Percentiles rank a stretch among this genome's conserved stretches.
Conservation (phyloP, 1,140 invertebrate species). For the Lasaia peninsularis region DNA sequence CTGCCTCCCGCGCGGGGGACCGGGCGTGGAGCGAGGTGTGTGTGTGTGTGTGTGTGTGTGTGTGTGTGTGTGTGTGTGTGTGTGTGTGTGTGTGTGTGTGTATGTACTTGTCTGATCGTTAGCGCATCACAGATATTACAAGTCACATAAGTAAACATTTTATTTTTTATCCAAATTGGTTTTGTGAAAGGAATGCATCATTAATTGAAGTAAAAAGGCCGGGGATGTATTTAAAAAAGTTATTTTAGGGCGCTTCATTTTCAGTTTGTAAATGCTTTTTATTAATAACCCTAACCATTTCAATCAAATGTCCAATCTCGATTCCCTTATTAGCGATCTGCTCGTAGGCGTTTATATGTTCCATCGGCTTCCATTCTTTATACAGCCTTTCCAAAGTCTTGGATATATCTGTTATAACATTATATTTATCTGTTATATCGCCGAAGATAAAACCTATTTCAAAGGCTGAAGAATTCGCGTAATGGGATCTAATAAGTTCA, state of each 20-base stretch:
- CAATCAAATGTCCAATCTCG: constrained; percentile 44
- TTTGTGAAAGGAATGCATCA: too few species aligned
- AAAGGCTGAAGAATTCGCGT: constrained; percentile 43
- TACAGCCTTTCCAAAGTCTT: constrained; percentile 40
- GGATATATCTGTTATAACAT: constrained; percentile 42
- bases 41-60: too few species aligned
- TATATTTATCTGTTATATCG: constrained; percentile 47
- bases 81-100: too few species aligned
- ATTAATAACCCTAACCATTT: constrained; percentile 29
- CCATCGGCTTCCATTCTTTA: constrained; percentile 48
- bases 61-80: too few species aligned
- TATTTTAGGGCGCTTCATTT: neutral
- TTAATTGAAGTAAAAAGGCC: too few species aligned
- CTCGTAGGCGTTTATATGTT: constrained; percentile 61
- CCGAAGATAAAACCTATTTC: constrained; percentile 56
- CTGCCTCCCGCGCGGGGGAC: too few species aligned
- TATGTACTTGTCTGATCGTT: too few species aligned
- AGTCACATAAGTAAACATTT: too few species aligned
- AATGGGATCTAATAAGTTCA: constrained; percentile 39
- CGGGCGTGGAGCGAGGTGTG: too few species aligned
- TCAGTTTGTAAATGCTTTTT: constrained; percentile 4
- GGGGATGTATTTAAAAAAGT: too few species aligned
- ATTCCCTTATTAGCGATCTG: constrained; percentile 58
- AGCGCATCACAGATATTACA: too few species aligned
- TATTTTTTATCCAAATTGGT: too few species aligned